phyloP scores from a whole-genome alignment of 2,797 vertebrate species.

The Rhabdomys pumilio region DNA sequence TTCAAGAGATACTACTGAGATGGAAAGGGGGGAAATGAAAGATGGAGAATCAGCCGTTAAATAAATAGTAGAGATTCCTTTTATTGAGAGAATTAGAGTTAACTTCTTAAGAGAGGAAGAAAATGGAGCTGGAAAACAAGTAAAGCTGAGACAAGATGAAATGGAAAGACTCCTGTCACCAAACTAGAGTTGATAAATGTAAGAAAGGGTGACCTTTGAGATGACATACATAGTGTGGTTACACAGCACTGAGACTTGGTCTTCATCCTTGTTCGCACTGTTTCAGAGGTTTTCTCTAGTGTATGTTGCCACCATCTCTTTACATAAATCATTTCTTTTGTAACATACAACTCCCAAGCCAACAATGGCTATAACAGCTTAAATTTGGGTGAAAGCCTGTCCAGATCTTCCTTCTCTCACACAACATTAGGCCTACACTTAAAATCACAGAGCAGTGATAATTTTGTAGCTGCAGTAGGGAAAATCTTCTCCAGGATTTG shows the following conservation, averaged over 20 bases:
- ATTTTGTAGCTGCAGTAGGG: neutral
- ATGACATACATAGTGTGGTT: neutral
- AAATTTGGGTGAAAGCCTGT: neutral
- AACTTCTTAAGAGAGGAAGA: neutral
- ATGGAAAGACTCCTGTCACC: neutral
- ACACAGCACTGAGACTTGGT: neutral
- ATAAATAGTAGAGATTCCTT: neutral
- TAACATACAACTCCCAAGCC: neutral
- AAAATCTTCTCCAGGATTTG: neutral
- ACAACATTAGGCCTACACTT: neutral
- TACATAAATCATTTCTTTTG: constrained; percentile 4
- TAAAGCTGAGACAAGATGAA: neutral
- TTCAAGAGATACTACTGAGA: constrained; percentile 44
- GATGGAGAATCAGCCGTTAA: neutral
- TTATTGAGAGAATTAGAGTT: neutral
- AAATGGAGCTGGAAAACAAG: neutral
- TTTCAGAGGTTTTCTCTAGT: constrained; percentile 22
- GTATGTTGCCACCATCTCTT: neutral
- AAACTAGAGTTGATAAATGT: neutral
- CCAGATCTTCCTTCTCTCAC: neutral
- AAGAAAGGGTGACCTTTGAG: neutral
- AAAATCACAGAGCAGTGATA: neutral
- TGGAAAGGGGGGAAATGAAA: neutral
- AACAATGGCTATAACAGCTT: neutral
- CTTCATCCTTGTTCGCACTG: neutral